phyloP scores from a whole-genome alignment of 1,140 invertebrate species.

The Drosophila funebris region DNA sequence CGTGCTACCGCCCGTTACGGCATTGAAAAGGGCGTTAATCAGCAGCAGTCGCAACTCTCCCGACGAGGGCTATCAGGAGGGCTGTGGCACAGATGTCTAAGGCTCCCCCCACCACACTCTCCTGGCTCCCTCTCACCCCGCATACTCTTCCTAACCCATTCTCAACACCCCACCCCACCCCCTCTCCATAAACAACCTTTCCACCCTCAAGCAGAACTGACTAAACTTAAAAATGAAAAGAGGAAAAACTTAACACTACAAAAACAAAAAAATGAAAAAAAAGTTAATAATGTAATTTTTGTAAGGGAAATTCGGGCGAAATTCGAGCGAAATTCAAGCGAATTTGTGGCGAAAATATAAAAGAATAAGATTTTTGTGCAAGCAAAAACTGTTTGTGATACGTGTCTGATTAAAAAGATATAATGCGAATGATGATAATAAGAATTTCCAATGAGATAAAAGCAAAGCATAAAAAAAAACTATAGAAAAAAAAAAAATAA shows the following conservation, averaged over 20 bases:
- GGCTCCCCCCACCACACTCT: conserved; percentile 3
- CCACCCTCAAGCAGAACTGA: conserved; percentile 60
- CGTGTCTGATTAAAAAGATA: conserved; percentile 74
- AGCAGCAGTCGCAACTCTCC: conserved; percentile 92
- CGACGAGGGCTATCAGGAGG: conserved; percentile 96
- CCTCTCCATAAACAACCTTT: background rate
- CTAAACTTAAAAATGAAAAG: conserved; percentile 61
- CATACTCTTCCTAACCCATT: too few species aligned
- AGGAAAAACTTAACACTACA: conserved; percentile 15
- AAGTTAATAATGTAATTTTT: conserved; percentile 17
- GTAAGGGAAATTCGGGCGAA: conserved; percentile 23
- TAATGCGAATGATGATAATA: conserved; percentile 78
- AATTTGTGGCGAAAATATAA: conserved; percentile 27
- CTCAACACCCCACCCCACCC: background rate
- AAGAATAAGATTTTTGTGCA: conserved; percentile 34
- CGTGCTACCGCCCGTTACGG: conserved; percentile 91
- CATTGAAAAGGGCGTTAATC: conserved; percentile 90
- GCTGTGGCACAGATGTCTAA: conserved; percentile 94
- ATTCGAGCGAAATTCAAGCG: conserved; percentile 12
- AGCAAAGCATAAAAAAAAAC: conserved; percentile 4
- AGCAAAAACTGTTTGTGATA: conserved; percentile 80
- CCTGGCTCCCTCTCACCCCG: background rate
- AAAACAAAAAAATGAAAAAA: conserved; percentile 12
- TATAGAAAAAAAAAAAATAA: background rate
- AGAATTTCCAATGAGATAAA: conserved; percentile 35